Evolutionary conservation across 2,113 vertebrate species (phyloP).

Genomic region (Oreochromis spilurus): DNA sequence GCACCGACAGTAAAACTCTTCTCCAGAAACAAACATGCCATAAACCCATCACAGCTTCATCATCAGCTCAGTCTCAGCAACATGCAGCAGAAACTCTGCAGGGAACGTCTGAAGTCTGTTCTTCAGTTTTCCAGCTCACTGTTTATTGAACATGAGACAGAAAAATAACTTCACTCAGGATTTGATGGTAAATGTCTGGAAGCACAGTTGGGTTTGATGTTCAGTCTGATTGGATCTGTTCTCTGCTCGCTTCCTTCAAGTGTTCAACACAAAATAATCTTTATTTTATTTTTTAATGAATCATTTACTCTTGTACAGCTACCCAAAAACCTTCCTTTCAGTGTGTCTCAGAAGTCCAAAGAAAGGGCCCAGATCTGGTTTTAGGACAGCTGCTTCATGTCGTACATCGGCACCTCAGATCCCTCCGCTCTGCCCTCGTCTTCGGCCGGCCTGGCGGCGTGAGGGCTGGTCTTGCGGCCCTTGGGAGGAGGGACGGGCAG

Average conservation of each 20-base stretch:
- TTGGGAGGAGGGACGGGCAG: conserved; percentile 78
- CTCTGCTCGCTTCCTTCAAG: background rate
- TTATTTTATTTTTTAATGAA: background rate
- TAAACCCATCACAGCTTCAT: background rate
- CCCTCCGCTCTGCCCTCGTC: conserved; percentile 75
- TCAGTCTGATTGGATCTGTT: background rate
- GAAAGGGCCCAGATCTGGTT: background rate
- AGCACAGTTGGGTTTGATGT: background rate
- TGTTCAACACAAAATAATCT: background rate
- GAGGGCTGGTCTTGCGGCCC: conserved; percentile 67
- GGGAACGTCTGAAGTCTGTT: background rate
- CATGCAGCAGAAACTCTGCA: background rate
- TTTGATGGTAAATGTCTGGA: background rate
- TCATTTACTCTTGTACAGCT: background rate
- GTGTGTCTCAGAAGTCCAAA: conserved; percentile 25
- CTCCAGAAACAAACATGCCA: background rate
- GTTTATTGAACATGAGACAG: conserved; percentile 23
- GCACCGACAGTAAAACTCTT: rapidly evolving
- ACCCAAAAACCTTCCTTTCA: background rate
- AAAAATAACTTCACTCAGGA: background rate
- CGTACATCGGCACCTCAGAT: conserved; percentile 77
- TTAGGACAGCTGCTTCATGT: conserved; percentile 87
- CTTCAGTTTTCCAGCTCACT: conserved; percentile 3
- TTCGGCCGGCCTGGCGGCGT: conserved; percentile 65
- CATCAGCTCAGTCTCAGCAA: background rate